These are phyloP conservation scores for Germaria angustata DNA, from an alignment of 2,888 invertebrate genomes.

Conservation along the genomic window DNA sequence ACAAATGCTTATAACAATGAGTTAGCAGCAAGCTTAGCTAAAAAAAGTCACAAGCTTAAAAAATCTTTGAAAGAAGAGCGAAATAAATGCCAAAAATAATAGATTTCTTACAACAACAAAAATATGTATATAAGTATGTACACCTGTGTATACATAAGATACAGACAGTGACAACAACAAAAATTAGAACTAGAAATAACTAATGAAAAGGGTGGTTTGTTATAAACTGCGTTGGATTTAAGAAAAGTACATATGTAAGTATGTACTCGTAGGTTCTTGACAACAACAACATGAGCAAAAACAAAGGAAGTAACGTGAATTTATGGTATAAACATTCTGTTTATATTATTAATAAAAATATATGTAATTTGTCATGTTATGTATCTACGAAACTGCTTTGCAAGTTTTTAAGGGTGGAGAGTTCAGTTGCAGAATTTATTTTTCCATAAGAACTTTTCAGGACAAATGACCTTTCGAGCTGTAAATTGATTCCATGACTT, in stretches of 20 bases:
- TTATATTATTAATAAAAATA: not conserved
- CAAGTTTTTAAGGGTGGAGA: constrained; percentile 53
- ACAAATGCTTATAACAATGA: constrained; percentile 2
- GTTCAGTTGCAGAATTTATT: not conserved
- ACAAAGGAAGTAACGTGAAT: not conserved
- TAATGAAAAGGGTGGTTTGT: constrained; percentile 22
- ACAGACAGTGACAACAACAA: constrained; percentile 12
- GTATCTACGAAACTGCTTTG: not conserved
- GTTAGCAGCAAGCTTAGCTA: constrained; percentile 7
- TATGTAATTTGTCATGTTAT: not conserved
- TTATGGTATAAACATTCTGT: not conserved
- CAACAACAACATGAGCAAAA: not conserved
- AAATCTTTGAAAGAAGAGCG: not conserved
- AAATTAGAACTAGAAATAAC: constrained; percentile 38
- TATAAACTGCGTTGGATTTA: not conserved
- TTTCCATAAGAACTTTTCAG: constrained; percentile 7
- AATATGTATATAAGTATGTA: too few relatives aligned
- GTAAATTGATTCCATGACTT: constrained; percentile 53
- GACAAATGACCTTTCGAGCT: constrained; percentile 59
- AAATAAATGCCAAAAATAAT: constrained; percentile 11
- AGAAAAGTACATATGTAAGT: not conserved
- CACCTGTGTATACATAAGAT: constrained; percentile 42
- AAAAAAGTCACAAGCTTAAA: constrained; percentile 5
- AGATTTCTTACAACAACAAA: not conserved
- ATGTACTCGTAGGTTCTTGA: not conserved